Percentiles rank a stretch among this genome's conserved stretches.
Conservation (phyloP, 2,888 invertebrate species). For the Agrotis segetum region DNA sequence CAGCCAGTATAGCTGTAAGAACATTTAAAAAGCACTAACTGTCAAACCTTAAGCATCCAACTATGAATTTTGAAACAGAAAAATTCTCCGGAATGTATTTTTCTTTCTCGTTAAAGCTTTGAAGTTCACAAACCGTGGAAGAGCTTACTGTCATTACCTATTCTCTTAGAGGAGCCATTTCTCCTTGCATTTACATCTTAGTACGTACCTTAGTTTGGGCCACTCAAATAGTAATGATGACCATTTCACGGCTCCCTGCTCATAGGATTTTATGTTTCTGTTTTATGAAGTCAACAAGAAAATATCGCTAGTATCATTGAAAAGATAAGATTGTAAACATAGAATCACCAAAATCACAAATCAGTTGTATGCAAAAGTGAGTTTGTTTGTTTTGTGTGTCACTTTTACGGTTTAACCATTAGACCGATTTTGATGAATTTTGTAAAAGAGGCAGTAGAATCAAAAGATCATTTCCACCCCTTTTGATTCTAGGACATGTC, state of each 20-base stretch:
- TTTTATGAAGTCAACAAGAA: not conserved
- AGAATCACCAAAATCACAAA: too few species aligned
- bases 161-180: conserved; percentile 14
- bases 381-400: too few species aligned
- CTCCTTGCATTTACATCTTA: not conserved
- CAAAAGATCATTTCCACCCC: too few species aligned
- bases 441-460: too few species aligned
- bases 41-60: not conserved
- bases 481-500: too few species aligned
- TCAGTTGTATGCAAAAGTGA: too few species aligned
- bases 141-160: conserved; percentile 17
- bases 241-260: not conserved
- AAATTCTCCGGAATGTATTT: conserved; percentile 8
- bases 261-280: too few species aligned
- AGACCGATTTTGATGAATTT: too few species aligned
- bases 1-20: not conserved
- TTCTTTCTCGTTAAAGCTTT: conserved; percentile 3
- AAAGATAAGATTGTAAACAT: too few species aligned
- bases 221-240: not conserved
- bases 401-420: too few species aligned
- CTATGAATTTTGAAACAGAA: conserved; percentile 2
- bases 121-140: not conserved
- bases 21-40: too few species aligned
- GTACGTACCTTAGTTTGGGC: not conserved
- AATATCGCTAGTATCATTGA: too few species aligned